Evolutionary conservation across 2,888 invertebrate genomes (phyloP), one percentile per base, ranked within the genome.

Genomic region (Catocala fraxini): DNA sequence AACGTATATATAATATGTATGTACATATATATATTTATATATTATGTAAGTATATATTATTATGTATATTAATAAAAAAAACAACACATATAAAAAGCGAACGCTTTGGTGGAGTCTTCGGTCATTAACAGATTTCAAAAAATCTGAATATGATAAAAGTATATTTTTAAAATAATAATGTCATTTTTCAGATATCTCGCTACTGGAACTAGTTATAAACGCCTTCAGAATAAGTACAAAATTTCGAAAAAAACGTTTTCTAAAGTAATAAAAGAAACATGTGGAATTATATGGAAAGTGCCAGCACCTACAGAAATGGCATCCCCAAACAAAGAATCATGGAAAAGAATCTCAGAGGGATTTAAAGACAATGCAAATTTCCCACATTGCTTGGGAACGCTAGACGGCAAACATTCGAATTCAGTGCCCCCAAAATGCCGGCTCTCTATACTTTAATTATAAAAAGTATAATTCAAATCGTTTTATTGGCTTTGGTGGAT

Each of bases 241-340:
- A n/a, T n/a, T n/a, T n/a, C 15, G 15, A 15, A 15, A 15, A 65
- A 68, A 65, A 65, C 59, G 59, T 65, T 65, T 52, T 11, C 51
- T 63, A 65, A 65, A 65, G 63, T 60, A n/a, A n/a, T n/a, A n/a
- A n/a, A n/a, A 65, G 63, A 65, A 65, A 68, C 68, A 64, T 15
- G 15, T 15, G 15, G 15, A 15, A 15, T 15, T 15, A 15, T 15
- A 15, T 15, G 15, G 15, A 15, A 15, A 15, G 15, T 15, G 15
- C 15, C 2, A 15, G 15, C 15, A 15, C 15, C 15, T 15, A 15
- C 15, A 69, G 69, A 69, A 63, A 69, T 69, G 63, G 66, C 66
- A 66, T 59, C 61, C 58, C 60, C 65, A 43, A 65, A 58, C 63
- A 68, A 64, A 62, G 65, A 67, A 60, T 57, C 59, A 41, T 63